Base-by-base conservation (phyloP, 2,113 vertebrate species). In the Fukomys damarensis region DNA sequence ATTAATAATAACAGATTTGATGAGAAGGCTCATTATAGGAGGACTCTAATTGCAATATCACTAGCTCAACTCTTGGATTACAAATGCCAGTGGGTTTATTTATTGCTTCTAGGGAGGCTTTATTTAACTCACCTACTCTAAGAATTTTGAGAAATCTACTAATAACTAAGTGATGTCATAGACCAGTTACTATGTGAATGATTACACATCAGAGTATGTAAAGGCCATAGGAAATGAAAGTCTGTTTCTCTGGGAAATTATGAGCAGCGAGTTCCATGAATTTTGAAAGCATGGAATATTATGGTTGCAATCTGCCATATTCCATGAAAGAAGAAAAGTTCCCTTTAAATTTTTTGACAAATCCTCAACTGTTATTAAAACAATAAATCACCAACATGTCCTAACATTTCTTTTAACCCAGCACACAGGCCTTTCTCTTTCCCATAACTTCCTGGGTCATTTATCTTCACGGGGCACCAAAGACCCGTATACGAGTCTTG, bases 281-380 rank as follows among this genome's bases (percentile, higher is more conserved):
- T 79, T 92, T 84, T 85, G 11, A 38, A 93, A 93, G 35, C 11
- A 70, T 26, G 79, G n/a, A 82, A 81, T 65, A 77, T 92, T 24
- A 90, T 66, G 54, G n/a, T 54, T 84, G 32, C 19, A 59, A 59
- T 84, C 24, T 89, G 58, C 32, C 81, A 59, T 70, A 46, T 79
- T 89, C 56, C 41, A 28, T 77, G 28, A 92, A 95, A 95, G 54
- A 72, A 93, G 17, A 93, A 74, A 97, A 93, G 38, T 61, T 5
- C 22, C 11, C 86, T 83, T 46, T 91, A 81, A 90, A 89, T 46
- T 41, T 26, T 91, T 80, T 95, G 93, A 97, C 70, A 81, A 96
- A 93, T 98, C 77, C 79, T 97, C 35, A 82, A 89, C 2, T 61
- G 22, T 95, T 98, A 98, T 97, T 98, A 92, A 84, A 98, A 97